Evolutionary conservation across 2,113 vertebrate genomes (phyloP), one percentile per base, ranked within the genome.

Genomic region (Mus pahari): DNA sequence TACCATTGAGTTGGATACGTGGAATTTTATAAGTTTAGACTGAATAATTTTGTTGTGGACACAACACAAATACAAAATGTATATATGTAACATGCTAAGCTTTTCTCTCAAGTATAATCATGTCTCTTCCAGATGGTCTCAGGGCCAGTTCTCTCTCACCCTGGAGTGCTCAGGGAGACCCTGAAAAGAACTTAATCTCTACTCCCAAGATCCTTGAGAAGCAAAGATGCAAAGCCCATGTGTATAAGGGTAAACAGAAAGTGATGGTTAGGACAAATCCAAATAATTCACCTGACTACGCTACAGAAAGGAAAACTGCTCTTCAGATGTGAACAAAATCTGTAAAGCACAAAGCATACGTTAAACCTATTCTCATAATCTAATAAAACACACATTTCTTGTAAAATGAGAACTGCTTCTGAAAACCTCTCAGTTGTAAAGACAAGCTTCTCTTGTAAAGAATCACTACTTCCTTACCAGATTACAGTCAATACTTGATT

Each of bases 261-360:
- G 28, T 86, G 48, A 77, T 5, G 42, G 62, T 42, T 66, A 89
- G 53, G n/a, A 92, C 33, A 95, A 86, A 91, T 50, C 55, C 48
- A n/a, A 7, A 75, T 24, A 75, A 89, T 92, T 92, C 28, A 53
- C 48, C 42, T 91, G 95, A 86, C 81, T 92, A 58, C 71, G 79
- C 84, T 94, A 60, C 42, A 92, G 24, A 11, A 66, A 96, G 36
- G 28, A 79, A 95, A 97, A 90, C 88, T 39, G 66, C 16, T 58
- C 96, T 16, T 78, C 39, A 0, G 84, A 92, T 48, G 73, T 60
- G 87, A 94, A 77, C 79, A 94, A 86, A 60, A 91, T 48, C 64
- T 5, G 0, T 60, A 60, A 87, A 14, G n/a, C 36, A 8, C 13
- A 42, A 79, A 96, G 83, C 53, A 81, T 42, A 84, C 86, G 94